Conservation (phyloP, 1,140 invertebrate genomes). For the Saccostrea echinata region DNA sequence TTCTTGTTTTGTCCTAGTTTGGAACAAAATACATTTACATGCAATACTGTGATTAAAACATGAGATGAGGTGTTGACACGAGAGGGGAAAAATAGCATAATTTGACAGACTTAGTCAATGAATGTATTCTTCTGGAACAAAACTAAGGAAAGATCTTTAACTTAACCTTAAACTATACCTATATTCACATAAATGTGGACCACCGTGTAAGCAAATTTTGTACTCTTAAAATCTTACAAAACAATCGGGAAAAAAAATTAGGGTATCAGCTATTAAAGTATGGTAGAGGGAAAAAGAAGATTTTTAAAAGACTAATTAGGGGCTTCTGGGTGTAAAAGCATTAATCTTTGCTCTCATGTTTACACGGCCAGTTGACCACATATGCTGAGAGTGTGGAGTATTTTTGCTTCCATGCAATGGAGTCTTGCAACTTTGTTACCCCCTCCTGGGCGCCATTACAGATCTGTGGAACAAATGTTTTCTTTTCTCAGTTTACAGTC, state of each 20-base stretch:
- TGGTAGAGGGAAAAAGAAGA: neutral
- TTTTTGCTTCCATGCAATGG: constrained; percentile 6
- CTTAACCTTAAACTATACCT: neutral
- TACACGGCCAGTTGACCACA: constrained; percentile 23
- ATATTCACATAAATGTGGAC: neutral
- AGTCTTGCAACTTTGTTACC: neutral
- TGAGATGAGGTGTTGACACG: constrained; percentile 31
- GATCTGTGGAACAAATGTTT: constrained; percentile 17
- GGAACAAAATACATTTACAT: constrained; percentile 35
- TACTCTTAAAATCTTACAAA: constrained; percentile 27
- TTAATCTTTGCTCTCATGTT: constrained; percentile 33
- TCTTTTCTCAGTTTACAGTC: neutral
- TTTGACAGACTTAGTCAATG: constrained; percentile 5
- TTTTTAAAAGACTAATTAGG: constrained; percentile 18
- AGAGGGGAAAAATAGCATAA: constrained; percentile 6
- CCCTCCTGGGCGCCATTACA: neutral
- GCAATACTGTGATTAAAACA: constrained; percentile 25
- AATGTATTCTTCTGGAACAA: constrained; percentile 12
- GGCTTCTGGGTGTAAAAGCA: constrained; percentile 30
- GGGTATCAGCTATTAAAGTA: neutral
- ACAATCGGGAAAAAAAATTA: neutral
- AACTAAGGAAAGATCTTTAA: neutral
- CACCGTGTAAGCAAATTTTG: neutral
- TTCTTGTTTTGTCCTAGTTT: constrained; percentile 18
- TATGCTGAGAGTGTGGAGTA: constrained; percentile 14